Evolutionary conservation across 2,113 vertebrate species (phyloP).

Genomic region (Ia io): DNA sequence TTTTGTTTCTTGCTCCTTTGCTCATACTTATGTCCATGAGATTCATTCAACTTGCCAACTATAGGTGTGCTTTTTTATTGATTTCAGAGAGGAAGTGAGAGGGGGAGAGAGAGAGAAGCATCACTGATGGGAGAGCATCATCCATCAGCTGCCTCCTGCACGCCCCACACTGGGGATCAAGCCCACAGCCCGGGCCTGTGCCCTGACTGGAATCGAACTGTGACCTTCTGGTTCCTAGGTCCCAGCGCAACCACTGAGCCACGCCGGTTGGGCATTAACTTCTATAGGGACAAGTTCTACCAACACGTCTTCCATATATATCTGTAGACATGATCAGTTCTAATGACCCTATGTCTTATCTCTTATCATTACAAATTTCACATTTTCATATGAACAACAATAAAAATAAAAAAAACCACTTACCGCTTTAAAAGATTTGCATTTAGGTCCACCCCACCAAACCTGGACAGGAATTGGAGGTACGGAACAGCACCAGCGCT

Average conservation of each 20-base stretch:
- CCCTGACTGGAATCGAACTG: too few species aligned
- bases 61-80: background rate
- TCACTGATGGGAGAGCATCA: too few species aligned
- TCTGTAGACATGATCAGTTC: background rate
- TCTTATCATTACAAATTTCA: background rate
- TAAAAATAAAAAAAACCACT: background rate
- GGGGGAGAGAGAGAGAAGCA: background rate
- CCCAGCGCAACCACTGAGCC: too few species aligned
- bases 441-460: constrained; percentile 31
- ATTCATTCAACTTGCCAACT: background rate
- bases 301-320: rapidly evolving
- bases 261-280: too few species aligned
- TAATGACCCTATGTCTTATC: background rate
- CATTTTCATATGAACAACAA: background rate
- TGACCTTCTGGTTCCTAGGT: too few species aligned
- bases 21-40: background rate
- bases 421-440: constrained; percentile 27
- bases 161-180: too few species aligned
- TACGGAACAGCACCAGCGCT: background rate
- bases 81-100: background rate
- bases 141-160: too few species aligned
- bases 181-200: too few species aligned
- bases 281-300: background rate
- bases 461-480: constrained; percentile 66
- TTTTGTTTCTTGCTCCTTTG: background rate